Percentiles rank a stretch among this genome's conserved stretches.
Conservation (phyloP, 2,797 vertebrate species). For the Centroberyx gerrardi region DNA sequence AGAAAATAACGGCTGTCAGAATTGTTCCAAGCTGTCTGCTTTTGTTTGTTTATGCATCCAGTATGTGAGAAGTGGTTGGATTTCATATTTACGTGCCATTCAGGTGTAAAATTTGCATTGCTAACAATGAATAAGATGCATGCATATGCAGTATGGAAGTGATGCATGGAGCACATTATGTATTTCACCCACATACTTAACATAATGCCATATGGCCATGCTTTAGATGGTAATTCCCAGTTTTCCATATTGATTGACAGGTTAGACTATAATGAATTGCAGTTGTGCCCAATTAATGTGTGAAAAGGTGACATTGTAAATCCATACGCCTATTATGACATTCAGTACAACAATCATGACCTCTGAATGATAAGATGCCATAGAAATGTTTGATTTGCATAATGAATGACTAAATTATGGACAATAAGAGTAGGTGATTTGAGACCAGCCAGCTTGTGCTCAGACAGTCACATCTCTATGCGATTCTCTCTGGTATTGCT, state of each 20-base stretch:
- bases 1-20: not conserved
- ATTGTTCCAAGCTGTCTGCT: not conserved
- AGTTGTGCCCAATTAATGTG: not conserved
- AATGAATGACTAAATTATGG: slow-evolving; percentile 2
- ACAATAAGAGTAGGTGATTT: not conserved
- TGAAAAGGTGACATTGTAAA: not conserved
- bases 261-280: not conserved
- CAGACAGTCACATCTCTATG: not conserved
- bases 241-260: slow-evolving; percentile 3
- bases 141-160: not conserved
- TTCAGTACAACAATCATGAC: not conserved
- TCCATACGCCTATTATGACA: not conserved
- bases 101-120: not conserved
- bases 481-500: slow-evolving; percentile 7
- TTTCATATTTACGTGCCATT: not conserved
- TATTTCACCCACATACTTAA: not conserved
- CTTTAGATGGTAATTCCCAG: not conserved
- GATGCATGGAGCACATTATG: not conserved
- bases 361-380: not conserved
- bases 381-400: slow-evolving; percentile 17
- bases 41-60: not conserved
- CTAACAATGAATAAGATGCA: not conserved
- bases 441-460: not conserved
- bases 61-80: not conserved
- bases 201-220: not conserved